Conservation (phyloP, 2,797 vertebrate species). For the Microhierax caerulescens region DNA sequence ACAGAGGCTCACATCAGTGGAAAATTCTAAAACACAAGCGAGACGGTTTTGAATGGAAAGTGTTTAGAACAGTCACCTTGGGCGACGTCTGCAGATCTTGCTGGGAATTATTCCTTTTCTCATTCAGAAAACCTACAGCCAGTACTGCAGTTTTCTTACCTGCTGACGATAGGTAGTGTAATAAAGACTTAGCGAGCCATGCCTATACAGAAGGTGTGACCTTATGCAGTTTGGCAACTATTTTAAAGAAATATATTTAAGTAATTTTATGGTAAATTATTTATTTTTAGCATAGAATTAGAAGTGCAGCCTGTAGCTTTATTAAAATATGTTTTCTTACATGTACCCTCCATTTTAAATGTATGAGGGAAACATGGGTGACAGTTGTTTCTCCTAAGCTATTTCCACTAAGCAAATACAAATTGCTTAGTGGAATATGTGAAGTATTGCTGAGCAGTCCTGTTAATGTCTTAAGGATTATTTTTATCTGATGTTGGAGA, state of each 20-base stretch:
- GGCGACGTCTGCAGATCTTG: neutral
- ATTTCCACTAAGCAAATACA: neutral
- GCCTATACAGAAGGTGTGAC: neutral
- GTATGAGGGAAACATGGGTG: neutral
- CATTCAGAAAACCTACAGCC: neutral
- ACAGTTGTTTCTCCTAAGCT: neutral
- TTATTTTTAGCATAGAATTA: neutral
- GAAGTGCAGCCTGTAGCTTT: neutral
- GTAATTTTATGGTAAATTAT: neutral
- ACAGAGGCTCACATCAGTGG: neutral
- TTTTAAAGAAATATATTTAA: neutral
- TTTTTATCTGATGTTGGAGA: conserved; percentile 7
- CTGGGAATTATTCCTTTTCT: neutral
- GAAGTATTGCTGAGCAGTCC: neutral
- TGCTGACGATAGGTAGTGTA: neutral
- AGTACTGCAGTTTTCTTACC: neutral
- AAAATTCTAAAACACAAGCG: neutral
- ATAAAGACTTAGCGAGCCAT: neutral
- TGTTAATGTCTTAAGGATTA: neutral
- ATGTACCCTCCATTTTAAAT: neutral
- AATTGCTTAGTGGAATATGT: neutral
- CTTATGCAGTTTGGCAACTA: neutral
- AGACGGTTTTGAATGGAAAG: neutral
- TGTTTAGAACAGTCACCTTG: neutral
- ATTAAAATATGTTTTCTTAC: neutral